Percentiles rank a stretch among this genome's conserved stretches.
Evolutionary conservation across 2,888 invertebrate species (phyloP).

Genomic region (Drosophila niveifrons): DNA sequence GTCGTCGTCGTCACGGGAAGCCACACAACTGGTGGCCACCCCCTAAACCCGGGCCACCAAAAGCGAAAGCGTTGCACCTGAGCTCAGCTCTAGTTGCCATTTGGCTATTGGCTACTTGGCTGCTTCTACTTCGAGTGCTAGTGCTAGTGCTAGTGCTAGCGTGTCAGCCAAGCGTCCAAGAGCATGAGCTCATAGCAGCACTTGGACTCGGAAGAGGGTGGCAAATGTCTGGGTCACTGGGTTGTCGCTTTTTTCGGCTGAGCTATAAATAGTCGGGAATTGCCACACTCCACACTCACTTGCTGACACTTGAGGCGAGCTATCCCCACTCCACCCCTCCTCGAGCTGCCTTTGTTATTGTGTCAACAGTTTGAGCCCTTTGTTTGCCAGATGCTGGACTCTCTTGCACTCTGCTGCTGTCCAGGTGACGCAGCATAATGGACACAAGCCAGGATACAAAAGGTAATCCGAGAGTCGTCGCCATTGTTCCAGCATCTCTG

Average conservation of each 20-base stretch:
- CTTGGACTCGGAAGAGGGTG: background rate
- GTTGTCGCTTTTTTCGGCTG: conserved; percentile 39
- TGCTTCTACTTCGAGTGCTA: background rate
- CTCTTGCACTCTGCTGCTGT: conserved; percentile 30
- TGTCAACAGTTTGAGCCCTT: conserved; percentile 69
- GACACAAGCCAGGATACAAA: conserved; percentile 65
- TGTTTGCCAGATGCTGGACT: conserved; percentile 53
- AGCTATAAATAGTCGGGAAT: conserved; percentile 44
- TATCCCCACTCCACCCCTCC: background rate
- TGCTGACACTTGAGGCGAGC: conserved; percentile 58
- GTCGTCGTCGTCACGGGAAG: conserved; percentile 72
- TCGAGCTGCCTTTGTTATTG: conserved; percentile 58
- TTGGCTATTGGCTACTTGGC: conserved; percentile 11
- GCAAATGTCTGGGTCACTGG: conserved; percentile 74
- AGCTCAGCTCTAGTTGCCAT: conserved; percentile 3
- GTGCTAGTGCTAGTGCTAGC: conserved; percentile 17
- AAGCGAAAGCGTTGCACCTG: conserved; percentile 39
- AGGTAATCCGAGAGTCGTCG: conserved; percentile 74
- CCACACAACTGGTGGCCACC: conserved; percentile 70
- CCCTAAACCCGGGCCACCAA: background rate
- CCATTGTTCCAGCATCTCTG: conserved; percentile 60
- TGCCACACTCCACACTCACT: conserved; percentile 28
- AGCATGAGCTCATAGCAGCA: conserved; percentile 57
- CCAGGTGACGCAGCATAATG: conserved; percentile 77
- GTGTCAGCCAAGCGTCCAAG: conserved; percentile 35